Base-by-base conservation (phyloP, 2,797 vertebrate species). In the Lutjanus campechanus region DNA sequence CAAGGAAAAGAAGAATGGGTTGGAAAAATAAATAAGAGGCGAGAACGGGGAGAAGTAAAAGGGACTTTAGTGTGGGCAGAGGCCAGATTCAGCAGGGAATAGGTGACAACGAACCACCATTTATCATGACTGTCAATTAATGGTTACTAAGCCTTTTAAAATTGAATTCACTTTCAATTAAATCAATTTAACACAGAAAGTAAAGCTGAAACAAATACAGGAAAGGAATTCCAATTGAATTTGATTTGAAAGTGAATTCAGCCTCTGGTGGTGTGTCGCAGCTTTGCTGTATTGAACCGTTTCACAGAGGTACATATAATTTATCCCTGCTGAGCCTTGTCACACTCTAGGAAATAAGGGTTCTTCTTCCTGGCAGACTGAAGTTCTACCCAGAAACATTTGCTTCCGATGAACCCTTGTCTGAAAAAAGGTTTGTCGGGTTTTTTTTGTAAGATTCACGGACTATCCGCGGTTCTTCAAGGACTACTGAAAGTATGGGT, bases 51-150 rank as follows among this genome's bases (percentile, higher is more conserved):
- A 68, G 46, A 76, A 62, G 73, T 61, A 55, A 50, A 70, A 53
- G 60, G 25, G 19, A 60, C 72, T 63, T 72, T 12, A 41, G 36
- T 41, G 79, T 6, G 41, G 63, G 70, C 29, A 29, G 61, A 71
- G 36, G 49, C 53, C n/a, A 69, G 51, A 76, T 50, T 74, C 77
- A 70, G 46, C 36, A 7, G 43, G 65, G 41, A 49, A 70, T 76
- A 77, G 53, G 78, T 78, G 74, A 76, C 71, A 56, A 64, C 0
- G 70, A 74, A 56, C 53, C 47, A 46, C 64, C 75, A 81, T 90
- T 90, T 74, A 85, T 85, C 80, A 82, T 25, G 53, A 56, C 72
- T 89, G 84, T 91, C 85, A 87, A 82, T 87, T 84, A 82, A 51
- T 62, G 51, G n/a, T 22, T 62, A 66, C 16, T 7, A 67, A 72